Evolutionary conservation across 2,888 invertebrate genomes (phyloP).

Genomic region (Chaitophorus viminalis): DNA sequence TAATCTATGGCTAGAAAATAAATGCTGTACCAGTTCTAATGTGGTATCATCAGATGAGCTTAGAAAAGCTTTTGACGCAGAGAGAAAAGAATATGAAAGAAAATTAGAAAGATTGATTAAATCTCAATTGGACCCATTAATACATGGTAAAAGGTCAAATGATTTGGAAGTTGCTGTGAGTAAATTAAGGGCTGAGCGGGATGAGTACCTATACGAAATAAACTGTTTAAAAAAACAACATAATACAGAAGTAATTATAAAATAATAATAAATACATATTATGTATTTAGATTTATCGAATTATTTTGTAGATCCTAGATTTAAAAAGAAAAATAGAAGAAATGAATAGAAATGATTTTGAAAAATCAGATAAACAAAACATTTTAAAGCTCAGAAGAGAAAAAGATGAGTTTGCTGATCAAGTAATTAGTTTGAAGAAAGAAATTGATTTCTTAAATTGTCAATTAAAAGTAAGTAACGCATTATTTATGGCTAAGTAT

Average conservation of each 20-base stretch:
- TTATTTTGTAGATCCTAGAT: conserved; percentile 37
- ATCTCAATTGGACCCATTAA: conserved; percentile 39
- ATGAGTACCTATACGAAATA: conserved; percentile 57
- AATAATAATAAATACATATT: neutral
- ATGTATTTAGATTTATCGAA: neutral
- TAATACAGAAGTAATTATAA: conserved; percentile 40
- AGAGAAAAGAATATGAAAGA: conserved; percentile 48
- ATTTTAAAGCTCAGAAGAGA: conserved; percentile 54
- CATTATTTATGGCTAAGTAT: neutral
- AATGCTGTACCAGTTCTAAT: conserved; percentile 7
- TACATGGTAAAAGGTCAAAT: neutral
- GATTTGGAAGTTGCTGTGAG: conserved; percentile 57
- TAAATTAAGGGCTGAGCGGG: conserved; percentile 56
- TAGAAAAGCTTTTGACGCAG: conserved; percentile 35
- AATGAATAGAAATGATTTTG: conserved; percentile 21
- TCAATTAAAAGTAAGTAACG: conserved; percentile 31
- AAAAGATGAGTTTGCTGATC: conserved; percentile 41
- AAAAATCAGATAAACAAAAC: conserved; percentile 35
- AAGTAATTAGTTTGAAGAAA: conserved; percentile 53
- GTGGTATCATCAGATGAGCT: conserved; percentile 5
- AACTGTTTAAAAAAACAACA: conserved; percentile 56
- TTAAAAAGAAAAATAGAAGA: conserved; percentile 51
- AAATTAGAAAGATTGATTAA: conserved; percentile 45
- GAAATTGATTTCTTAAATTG: conserved; percentile 57
- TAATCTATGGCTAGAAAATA: conserved; percentile 21